phyloP scores from a whole-genome alignment of 2,797 vertebrate genomes.

The Anolis apletophallus region DNA sequence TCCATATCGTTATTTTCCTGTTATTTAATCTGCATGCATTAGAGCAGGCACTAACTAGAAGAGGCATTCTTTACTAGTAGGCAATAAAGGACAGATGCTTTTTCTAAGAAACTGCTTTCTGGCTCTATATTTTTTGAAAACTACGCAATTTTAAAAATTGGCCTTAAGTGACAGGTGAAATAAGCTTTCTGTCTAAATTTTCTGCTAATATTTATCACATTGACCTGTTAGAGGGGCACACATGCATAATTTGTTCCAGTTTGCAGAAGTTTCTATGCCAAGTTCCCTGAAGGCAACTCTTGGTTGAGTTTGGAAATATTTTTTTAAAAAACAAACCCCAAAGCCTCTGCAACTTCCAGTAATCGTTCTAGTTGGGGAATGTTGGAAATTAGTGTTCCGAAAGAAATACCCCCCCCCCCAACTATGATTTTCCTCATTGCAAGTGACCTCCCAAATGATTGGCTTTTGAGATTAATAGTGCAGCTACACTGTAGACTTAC shows the following conservation, averaged over 20 bases:
- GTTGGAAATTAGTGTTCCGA: too few species aligned
- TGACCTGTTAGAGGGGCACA: background rate
- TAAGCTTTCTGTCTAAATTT: background rate
- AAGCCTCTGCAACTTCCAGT: too few species aligned
- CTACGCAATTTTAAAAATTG: too few species aligned
- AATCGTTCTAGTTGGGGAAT: too few species aligned
- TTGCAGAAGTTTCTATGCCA: background rate
- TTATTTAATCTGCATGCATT: background rate
- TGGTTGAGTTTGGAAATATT: background rate
- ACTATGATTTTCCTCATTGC: too few species aligned
- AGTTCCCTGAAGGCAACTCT: background rate
- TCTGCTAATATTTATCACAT: too few species aligned
- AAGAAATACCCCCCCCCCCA: too few species aligned
- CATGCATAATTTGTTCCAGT: background rate
- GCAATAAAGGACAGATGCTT: background rate
- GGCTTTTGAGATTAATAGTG: background rate
- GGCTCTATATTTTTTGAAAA: background rate
- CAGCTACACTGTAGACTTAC: too few species aligned
- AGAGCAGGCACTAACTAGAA: background rate
- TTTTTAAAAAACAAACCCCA: too few species aligned
- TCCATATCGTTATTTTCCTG: background rate
- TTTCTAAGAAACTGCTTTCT: background rate
- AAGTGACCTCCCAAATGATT: background rate
- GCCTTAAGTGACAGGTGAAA: background rate
- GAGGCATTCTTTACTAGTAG: background rate